Percentiles rank a stretch among this genome's conserved stretches.
phyloP scores from a whole-genome alignment of 37 sponge, comb jelly and placozoan species.

The Halichondria panicea region DNA sequence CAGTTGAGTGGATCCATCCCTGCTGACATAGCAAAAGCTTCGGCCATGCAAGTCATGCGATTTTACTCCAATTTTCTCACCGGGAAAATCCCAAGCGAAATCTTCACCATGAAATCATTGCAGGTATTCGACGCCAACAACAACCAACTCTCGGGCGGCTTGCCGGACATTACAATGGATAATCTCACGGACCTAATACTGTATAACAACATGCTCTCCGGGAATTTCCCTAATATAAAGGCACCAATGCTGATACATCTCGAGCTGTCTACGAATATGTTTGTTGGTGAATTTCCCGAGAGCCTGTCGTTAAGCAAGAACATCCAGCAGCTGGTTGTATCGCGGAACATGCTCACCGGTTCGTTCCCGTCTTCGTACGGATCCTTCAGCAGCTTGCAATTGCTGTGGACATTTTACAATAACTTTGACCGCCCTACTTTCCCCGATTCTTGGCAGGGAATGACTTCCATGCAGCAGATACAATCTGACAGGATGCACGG shows the following conservation, averaged over 20 bases:
- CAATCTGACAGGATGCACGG: conserved; percentile 55
- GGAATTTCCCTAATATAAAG: conserved; percentile 54
- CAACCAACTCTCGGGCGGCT: conserved; percentile 44
- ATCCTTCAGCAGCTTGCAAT: conserved; percentile 23
- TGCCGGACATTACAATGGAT: conserved; percentile 53
- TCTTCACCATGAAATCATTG: conserved; percentile 51
- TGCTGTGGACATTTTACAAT: conserved; percentile 74
- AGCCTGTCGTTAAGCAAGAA: not conserved
- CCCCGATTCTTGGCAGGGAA: conserved; percentile 39
- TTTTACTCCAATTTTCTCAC: conserved; percentile 55
- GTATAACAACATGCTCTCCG: conserved; percentile 45
- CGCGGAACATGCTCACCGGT: conserved; percentile 65
- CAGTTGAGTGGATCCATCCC: conserved; percentile 58
- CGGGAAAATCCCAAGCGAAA: conserved; percentile 34
- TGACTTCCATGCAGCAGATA: conserved; percentile 34
- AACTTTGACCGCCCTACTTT: conserved; percentile 31
- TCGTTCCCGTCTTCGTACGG: conserved; percentile 49
- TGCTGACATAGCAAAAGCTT: conserved; percentile 27
- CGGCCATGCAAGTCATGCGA: conserved; percentile 41
- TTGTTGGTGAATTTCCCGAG: conserved; percentile 46
- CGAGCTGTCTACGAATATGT: conserved; percentile 39
- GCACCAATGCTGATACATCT: conserved; percentile 56
- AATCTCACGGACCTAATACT: conserved; percentile 42
- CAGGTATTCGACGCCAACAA: conserved; percentile 46
- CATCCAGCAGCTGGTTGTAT: conserved; percentile 38